Evolutionary conservation across 2,888 invertebrate genomes (phyloP).

Genomic region (Brenthis hecate): DNA sequence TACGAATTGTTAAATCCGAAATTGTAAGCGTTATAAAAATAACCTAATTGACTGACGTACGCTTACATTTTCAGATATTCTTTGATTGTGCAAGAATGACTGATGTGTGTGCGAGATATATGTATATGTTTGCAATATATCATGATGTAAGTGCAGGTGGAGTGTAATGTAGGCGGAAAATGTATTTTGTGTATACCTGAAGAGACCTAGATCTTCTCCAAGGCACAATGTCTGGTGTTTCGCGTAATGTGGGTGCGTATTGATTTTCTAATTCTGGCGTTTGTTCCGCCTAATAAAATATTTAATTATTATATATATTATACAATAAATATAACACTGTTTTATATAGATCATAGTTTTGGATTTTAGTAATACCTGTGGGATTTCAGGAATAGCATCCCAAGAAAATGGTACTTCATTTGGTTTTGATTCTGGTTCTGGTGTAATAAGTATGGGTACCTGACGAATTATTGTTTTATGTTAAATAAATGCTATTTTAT

Average conservation of each 20-base stretch:
- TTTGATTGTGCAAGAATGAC: neutral
- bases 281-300: slow-evolving; percentile 70
- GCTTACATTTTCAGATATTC: slow-evolving; percentile 4
- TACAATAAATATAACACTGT: slow-evolving; percentile 9
- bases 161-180: neutral
- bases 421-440: slow-evolving; percentile 56
- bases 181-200: slow-evolving; percentile 57
- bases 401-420: slow-evolving; percentile 72
- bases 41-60: neutral
- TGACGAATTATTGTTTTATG: slow-evolving; percentile 43
- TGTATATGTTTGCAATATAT: neutral
- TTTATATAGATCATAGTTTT: slow-evolving; percentile 16
- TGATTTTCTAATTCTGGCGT: slow-evolving; percentile 71
- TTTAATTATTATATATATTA: slow-evolving; percentile 26
- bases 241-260: slow-evolving; percentile 70
- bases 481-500: slow-evolving; percentile 2
- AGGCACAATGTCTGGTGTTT: slow-evolving; percentile 60
- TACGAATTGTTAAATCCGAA: slow-evolving; percentile 49
- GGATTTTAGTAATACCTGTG: slow-evolving; percentile 62
- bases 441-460: slow-evolving; percentile 60
- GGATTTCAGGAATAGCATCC: slow-evolving; percentile 75
- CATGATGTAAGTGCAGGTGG: slow-evolving; percentile 12
- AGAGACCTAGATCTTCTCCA: slow-evolving; percentile 72
- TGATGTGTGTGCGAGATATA: slow-evolving; percentile 7
- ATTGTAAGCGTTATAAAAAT: slow-evolving; percentile 16